Evolutionary conservation across 2,888 invertebrate species (phyloP).

Genomic region (Macroteleia sp.): DNA sequence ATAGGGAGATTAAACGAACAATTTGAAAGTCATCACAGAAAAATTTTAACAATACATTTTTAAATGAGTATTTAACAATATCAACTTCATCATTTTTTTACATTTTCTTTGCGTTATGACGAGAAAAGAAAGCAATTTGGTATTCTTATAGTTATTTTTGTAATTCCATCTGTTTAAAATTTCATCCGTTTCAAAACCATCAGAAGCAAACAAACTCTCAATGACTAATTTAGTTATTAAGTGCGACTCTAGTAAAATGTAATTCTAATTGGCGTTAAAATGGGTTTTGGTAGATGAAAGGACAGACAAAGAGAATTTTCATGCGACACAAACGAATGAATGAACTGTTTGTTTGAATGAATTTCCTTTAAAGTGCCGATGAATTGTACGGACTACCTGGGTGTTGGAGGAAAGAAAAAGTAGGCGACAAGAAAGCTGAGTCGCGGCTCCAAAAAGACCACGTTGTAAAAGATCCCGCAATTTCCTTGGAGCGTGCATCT

Average conservation of each 20-base stretch:
- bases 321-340: not conserved
- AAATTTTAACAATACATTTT: no score
- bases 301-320: conserved; percentile 7
- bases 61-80: no score
- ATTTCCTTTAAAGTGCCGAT: not conserved
- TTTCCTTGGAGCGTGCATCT: no score
- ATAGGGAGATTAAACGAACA: no score
- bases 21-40: no score
- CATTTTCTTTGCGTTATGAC: no score
- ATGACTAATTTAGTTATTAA: conserved; percentile 16
- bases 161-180: no score
- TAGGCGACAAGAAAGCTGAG: conserved; percentile 33
- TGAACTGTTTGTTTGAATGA: conserved; percentile 14
- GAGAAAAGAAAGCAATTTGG: no score
- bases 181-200: no score
- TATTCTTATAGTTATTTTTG: no score
- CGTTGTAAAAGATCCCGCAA: no score
- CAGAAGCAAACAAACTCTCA: conserved; percentile 3
- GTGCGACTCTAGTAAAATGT: not conserved
- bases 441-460: conserved; percentile 18
- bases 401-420: conserved; percentile 11
- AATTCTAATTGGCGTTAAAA: conserved; percentile 31
- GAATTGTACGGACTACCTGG: not conserved
- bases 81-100: no score
- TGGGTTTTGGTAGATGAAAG: not conserved